A percentile compares a stretch with the other conserved stretches of the same genome.
Conservation (phyloP, 2,113 vertebrate genomes). For the Paratilapia polleni region DNA sequence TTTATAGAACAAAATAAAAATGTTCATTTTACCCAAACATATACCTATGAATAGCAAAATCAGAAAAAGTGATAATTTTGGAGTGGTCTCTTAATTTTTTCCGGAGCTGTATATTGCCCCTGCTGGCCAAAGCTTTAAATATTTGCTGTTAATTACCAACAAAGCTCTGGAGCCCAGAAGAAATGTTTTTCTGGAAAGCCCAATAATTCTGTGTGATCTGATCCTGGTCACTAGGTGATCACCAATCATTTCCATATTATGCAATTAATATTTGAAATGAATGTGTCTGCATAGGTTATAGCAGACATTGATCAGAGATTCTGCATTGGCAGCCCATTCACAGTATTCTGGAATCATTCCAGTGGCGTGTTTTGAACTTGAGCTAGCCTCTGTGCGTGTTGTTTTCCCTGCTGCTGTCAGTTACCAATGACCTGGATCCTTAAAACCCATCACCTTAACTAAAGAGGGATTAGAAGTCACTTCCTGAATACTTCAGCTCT, state of each 20-base stretch:
- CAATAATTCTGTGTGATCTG: background rate
- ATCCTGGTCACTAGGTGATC: background rate
- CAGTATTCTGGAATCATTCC: background rate
- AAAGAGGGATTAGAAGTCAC: slow-evolving; percentile 66
- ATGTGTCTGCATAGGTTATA: background rate
- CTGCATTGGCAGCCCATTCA: background rate
- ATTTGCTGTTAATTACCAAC: background rate
- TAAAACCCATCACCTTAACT: slow-evolving; percentile 51
- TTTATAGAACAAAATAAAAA: too few relatives aligned
- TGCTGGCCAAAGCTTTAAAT: background rate
- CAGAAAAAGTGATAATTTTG: too few relatives aligned
- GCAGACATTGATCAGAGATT: background rate
- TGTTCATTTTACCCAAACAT: too few relatives aligned
- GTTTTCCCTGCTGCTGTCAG: slow-evolving; percentile 38
- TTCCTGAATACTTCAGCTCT: slow-evolving; percentile 56
- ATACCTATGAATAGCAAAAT: too few relatives aligned
- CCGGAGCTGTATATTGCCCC: background rate
- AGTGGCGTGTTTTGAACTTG: slow-evolving; percentile 22
- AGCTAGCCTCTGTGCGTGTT: background rate
- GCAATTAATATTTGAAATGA: background rate
- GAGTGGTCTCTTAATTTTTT: too few relatives aligned
- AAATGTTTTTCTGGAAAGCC: background rate
- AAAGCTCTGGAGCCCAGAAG: background rate
- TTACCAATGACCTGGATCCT: slow-evolving; percentile 46
- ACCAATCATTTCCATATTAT: background rate